phyloP scores from a whole-genome alignment of 2,888 invertebrate genomes.

The Anodontia alba region DNA sequence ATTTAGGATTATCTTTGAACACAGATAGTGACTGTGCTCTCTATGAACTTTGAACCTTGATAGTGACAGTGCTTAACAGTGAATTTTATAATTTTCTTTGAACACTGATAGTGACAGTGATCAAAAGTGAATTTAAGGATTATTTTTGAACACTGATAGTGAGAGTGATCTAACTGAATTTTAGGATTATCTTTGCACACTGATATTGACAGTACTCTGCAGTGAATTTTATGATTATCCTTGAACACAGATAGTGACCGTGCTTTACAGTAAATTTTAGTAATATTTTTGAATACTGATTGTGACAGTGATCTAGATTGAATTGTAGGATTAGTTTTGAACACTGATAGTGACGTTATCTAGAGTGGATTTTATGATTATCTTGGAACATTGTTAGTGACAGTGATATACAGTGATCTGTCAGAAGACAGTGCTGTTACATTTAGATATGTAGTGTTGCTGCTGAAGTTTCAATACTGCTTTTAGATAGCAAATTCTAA shows the following conservation, averaged over 20 bases:
- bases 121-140: not conserved
- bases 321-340: not conserved
- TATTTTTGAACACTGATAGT: not conserved
- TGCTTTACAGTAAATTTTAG: not conserved
- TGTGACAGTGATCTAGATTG: no score
- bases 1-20: no score
- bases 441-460: no score
- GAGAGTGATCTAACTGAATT: not conserved
- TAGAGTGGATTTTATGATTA: not conserved
- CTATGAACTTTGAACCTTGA: no score
- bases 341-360: not conserved
- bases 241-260: not conserved
- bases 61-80: no score
- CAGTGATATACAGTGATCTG: not conserved
- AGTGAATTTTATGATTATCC: not conserved
- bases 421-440: no score
- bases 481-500: no score
- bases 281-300: no score
- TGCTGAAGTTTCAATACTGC: no score
- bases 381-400: not conserved
- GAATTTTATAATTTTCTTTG: no score
- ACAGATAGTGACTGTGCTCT: no score
- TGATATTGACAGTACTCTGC: no score
- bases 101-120: constrained; percentile 2
- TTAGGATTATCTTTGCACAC: not conserved